phyloP scores from a whole-genome alignment of 2,888 invertebrate genomes.

The Lithophane socia region DNA sequence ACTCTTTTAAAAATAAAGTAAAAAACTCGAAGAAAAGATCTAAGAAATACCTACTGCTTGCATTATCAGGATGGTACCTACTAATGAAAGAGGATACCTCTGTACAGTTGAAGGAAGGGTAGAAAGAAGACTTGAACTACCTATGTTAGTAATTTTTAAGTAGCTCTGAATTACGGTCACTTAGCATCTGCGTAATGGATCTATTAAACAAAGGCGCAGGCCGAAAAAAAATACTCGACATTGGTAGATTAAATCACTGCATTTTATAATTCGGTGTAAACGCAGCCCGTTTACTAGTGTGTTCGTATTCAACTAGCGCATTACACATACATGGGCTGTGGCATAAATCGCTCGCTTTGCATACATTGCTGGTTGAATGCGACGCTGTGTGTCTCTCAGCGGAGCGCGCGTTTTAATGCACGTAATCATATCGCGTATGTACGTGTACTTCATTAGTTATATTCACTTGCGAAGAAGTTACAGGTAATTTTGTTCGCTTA shows the following conservation, averaged over 20 bases:
- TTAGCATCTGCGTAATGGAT: background rate
- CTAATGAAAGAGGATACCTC: background rate
- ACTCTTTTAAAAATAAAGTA: too few relatives aligned
- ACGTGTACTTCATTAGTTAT: slow-evolving; percentile 54
- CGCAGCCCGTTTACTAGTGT: slow-evolving; percentile 57
- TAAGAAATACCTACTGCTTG: background rate
- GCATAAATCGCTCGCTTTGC: slow-evolving; percentile 81
- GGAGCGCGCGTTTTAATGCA: slow-evolving; percentile 63
- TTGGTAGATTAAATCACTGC: background rate
- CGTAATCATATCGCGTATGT: slow-evolving; percentile 55
- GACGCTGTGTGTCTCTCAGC: slow-evolving; percentile 53
- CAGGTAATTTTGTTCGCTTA: slow-evolving; percentile 32
- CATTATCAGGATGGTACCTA: background rate
- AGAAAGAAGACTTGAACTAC: background rate
- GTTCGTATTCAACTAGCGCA: slow-evolving; percentile 77
- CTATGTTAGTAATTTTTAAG: background rate
- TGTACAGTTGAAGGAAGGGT: background rate
- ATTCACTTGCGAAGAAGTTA: slow-evolving; percentile 38
- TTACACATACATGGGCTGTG: slow-evolving; percentile 76
- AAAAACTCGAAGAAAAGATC: background rate
- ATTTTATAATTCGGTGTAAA: slow-evolving; percentile 66
- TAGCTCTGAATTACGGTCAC: background rate
- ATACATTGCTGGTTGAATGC: slow-evolving; percentile 72
- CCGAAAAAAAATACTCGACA: background rate
- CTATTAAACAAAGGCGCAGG: background rate